A percentile compares a stretch with the other conserved stretches of the same genome.
Conservation (phyloP, 1,140 invertebrate species). For the Ruditapes philippinarum region DNA sequence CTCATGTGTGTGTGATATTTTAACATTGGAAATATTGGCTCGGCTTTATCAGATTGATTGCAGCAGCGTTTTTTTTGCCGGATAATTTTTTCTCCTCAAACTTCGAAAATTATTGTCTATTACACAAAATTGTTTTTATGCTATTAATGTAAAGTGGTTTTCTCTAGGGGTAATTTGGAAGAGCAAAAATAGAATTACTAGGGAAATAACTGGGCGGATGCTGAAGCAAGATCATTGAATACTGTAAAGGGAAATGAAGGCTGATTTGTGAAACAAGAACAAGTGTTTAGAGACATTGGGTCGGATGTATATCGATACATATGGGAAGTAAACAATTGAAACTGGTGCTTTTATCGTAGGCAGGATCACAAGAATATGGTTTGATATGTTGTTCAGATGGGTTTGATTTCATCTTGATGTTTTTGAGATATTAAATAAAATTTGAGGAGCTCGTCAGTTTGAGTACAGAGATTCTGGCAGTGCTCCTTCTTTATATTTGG, state of each 20-base stretch:
- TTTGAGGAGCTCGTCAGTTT: no score
- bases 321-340: neutral
- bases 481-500: no score
- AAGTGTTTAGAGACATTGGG: neutral
- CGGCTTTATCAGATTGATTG: neutral
- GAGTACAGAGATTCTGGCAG: no score
- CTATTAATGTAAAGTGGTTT: neutral
- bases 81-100: neutral
- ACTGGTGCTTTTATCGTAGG: neutral
- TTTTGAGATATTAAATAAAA: no score
- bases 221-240: neutral
- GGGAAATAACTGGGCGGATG: neutral
- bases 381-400: no score
- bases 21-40: neutral
- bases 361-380: no score
- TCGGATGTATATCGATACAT: neutral
- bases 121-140: neutral
- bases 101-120: constrained; percentile 9
- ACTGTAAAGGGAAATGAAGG: neutral
- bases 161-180: neutral
- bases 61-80: neutral
- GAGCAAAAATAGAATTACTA: neutral
- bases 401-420: no score
- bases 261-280: neutral
- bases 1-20: neutral